Base-by-base conservation (phyloP, 1,140 invertebrate species). In the Caenorhabditis latens region DNA sequence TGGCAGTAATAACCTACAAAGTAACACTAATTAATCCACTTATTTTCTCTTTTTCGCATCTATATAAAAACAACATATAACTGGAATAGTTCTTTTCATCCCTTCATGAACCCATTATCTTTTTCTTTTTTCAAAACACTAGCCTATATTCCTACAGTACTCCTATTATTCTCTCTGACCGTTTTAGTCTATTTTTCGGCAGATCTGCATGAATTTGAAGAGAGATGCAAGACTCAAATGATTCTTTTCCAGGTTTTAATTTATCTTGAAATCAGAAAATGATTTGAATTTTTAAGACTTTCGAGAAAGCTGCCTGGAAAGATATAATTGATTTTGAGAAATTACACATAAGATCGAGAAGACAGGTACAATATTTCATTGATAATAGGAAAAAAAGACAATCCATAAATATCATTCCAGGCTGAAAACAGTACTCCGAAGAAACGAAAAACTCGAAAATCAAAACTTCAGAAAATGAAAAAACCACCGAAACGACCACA, bases 251-350 rank as follows among this genome's bases (percentile, higher is more conserved):
- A 67, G 65, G 65, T 67, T n/a, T 5, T 0, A 0, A n/a, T 3
- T 9, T 32, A 32, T 9, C n/a, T 32, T 6, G 58, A 7, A 7
- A 32, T 11, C 13, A 9, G 5, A 63, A 32, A 32, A 2, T 32
- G 2, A 9, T 0, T 63, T 32, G 40, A 19, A n/a, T 7, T 9
- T 63, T 63, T 63, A n/a, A 67, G 65, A 43, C 14, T 19, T 67
- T 16, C 19, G 65, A 67, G 6, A 32, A 67, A 67, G 65, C 65
- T 42, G 65, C 65, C 11, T 67, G 65, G 65, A 67, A 43, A 46
- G 65, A 67, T 46, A 67, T 67, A 16, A 67, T 43, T 19, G 3
- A 14, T 7, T 67, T 67, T 2, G 65, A 43, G 42, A 42, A 21
- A 43, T 0, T 46, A 43, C 65, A 67, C 16, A n/a, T 7, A 19